Base-by-base conservation (phyloP, 2,113 vertebrate species). In the Pleuronectes platessa region DNA sequence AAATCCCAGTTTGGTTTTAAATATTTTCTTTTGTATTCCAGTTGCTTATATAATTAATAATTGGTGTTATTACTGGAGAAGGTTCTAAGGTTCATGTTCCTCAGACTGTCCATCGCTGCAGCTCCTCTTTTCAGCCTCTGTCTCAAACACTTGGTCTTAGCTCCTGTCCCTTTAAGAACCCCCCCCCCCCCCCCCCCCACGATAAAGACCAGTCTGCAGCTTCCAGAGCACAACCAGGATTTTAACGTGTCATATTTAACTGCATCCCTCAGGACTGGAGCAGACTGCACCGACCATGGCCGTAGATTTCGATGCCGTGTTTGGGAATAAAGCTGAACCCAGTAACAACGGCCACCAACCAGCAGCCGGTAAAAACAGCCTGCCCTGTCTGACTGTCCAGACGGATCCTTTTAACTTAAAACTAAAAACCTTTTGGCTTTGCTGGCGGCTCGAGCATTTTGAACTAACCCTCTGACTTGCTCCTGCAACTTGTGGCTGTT, bases 241-340 rank as follows among this genome's bases (percentile, higher is more conserved):
- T 69, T 78, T 84, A 78, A 83, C 65, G 26, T 42, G 61, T 82
- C 69, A 18, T 74, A 49, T 84, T 51, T 82, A 79, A 81, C 86
- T 91, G 84, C 81, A 71, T 83, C 80, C 90, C 87, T 79, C 90
- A 93, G 94, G 93, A 94, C 58, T 90, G 91, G 93, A 94, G 85
- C 93, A 94, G n/a, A 88, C 83, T 71, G 81, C 90, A 69, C 53
- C 94, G 15, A 58, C 94, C 90, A 94, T 97, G 93, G 94, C 93
- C 47, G 96, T 96, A 93, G 97, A 97, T 93, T 97, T 97, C 51
- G 96, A 97, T 89, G 96, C 97, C 24, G 96, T 96, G 78, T 97
- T 97, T 88, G 96, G 97, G 89, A 94, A 88, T 91, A 96, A 95
- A 75, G 65, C 91, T 76, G 69, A 91, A 17, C 55, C 86, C 83